Evolutionary conservation across 2,888 invertebrate genomes (phyloP), one percentile per base, ranked within the genome.

Genomic region (Melanophora roralis): DNA sequence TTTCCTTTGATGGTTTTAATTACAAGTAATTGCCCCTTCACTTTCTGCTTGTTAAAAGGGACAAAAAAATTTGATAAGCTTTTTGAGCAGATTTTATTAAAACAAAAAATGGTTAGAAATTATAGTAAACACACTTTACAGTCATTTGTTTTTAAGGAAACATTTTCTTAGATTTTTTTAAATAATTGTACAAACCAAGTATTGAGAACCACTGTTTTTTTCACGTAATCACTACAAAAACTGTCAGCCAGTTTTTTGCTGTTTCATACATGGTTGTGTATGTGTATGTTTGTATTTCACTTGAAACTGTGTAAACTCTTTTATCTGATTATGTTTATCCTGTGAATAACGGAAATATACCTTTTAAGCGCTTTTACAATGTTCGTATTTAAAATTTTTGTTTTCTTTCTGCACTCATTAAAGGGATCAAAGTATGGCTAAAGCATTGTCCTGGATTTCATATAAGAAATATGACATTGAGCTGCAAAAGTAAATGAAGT

Each of bases 331-430:
- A 32, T 27, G 27, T 57, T 47, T 12, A 3, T 27, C 16, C 8
- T 47, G 9, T 55, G 11, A 12, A 43, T 9, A 69, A 74, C 38
- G 69, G 65, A 79, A 74, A 71, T 79, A 16, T 65, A 71, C 69
- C 74, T 74, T 78, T 78, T 69, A 49, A 65, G 32, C 60, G 65
- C 38, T 51, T 65, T 60, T 60, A n/a, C 32, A 74, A 34, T 36
- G 43, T 74, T 59, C n/a, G 47, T 79, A 45, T 36, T 59, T 65
- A 49, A 53, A 60, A 71, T 49, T 67, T 57, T 53, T 34, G 40
- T 49, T 51, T 38, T 49, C 21, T 9, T 47, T 21, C 21, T 21
- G 27, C 47, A n/a, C 49, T 5, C 19, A 51, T 21, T 21, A 32
- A 59, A 40, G 5, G 27, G 21, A 27, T 27, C 6, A 59, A 36